A percentile compares a stretch with the other conserved stretches of the same genome.
phyloP scores from a whole-genome alignment of 2,888 invertebrate genomes.

The Ischnura elegans region DNA sequence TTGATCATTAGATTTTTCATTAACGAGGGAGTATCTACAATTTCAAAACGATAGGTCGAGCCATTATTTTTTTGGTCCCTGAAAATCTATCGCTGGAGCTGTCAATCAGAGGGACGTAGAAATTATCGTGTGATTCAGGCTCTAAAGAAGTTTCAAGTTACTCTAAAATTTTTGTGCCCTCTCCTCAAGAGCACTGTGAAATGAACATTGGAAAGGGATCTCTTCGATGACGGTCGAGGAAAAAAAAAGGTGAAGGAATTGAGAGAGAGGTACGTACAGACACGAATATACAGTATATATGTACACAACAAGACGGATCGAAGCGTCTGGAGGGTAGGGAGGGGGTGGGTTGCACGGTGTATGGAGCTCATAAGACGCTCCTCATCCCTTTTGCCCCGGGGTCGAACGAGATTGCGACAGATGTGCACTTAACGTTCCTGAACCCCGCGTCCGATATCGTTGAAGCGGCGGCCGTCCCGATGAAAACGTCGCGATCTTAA shows the following conservation, averaged over 20 bases:
- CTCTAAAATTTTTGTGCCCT: no score
- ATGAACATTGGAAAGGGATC: neutral
- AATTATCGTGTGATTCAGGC: no score
- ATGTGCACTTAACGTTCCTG: neutral
- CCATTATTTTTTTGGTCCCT: no score
- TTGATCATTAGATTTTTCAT: no score
- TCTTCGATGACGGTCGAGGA: neutral
- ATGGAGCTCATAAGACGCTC: neutral
- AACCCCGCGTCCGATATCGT: neutral
- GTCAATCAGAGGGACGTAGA: no score
- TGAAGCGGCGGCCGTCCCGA: neutral
- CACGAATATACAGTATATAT: no score
- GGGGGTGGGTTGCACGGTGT: neutral
- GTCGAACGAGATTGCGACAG: neutral
- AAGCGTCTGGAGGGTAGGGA: slow-evolving; percentile 2
- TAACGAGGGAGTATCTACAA: no score
- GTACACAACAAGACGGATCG: neutral
- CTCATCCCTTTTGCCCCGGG: neutral
- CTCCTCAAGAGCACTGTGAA: neutral
- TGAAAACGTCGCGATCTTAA: no score
- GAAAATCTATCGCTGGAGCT: no score
- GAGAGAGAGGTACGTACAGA: neutral
- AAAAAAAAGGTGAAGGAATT: neutral
- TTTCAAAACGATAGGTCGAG: no score
- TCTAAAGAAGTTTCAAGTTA: no score